Evolutionary conservation across 2,797 vertebrate species (phyloP).

Genomic region (Parauchenoglanis punctatus): DNA sequence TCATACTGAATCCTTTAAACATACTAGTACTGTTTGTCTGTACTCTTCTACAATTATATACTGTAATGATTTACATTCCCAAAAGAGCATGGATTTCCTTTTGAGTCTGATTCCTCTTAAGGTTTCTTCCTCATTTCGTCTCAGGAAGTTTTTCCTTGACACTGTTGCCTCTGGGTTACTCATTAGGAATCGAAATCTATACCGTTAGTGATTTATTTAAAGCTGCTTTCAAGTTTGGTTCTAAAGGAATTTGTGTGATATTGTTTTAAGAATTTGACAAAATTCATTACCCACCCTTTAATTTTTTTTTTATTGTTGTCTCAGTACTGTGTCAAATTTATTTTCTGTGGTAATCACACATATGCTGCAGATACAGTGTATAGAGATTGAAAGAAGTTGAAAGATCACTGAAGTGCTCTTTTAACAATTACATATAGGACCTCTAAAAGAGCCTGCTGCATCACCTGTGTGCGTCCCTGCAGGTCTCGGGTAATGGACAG

Average conservation of each 20-base stretch:
- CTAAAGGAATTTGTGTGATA: not conserved
- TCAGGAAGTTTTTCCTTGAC: not conserved
- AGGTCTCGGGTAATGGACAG: constrained; percentile 96
- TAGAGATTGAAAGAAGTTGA: not conserved
- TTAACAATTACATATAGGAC: not conserved
- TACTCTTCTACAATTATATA: not conserved
- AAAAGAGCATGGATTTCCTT: not conserved
- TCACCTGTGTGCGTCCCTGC: constrained; percentile 15
- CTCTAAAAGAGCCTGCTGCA: not conserved
- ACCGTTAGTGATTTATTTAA: not conserved
- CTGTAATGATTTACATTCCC: not conserved
- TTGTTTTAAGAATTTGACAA: not conserved
- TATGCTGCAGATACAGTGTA: not conserved
- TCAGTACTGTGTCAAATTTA: not conserved
- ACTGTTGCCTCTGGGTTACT: not conserved
- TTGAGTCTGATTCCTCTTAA: not conserved
- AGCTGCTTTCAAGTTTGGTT: not conserved
- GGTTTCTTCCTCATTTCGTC: not conserved
- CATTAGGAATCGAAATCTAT: not conserved
- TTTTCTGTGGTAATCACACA: not conserved
- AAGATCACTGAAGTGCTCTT: not conserved
- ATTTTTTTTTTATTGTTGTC: not conserved
- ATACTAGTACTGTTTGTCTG: not conserved
- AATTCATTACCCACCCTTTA: not conserved
- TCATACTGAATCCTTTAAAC: not conserved